Base-by-base conservation (phyloP, 2,888 invertebrate species). In the Apotomis turbidana region DNA sequence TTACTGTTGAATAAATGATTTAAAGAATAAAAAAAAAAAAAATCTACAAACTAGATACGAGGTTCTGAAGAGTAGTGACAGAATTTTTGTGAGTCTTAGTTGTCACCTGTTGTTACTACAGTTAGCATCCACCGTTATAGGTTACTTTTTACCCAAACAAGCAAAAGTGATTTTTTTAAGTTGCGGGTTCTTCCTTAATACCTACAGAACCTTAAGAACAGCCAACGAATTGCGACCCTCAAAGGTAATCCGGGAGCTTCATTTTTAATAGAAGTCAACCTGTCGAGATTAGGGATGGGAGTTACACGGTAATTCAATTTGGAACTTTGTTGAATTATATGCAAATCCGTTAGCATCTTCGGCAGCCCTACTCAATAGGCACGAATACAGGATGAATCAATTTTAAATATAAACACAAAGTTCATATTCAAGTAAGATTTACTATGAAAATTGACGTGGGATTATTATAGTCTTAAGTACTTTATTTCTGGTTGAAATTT, bases 281-380 rank as follows among this genome's bases (percentile, higher is more conserved):
- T 60, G 60, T 36, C 44, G n/a, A 44, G 60, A 60, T 66, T 27
- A 66, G n/a, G 70, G 66, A 15, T 54, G 69, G 44, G 52, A 52
- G 70, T 52, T 59, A 66, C 64, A 70, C 46, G 59, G n/a, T 66
- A 60, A 66, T 70, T 70, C 70, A 66, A 70, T 70, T 66, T 60
- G 54, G 59, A 66, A 71, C 44, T 71, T 71, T 71, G 64, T 66
- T 55, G 46, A 59, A 71, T 71, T 38, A 64, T 54, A 66, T 70
- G 64, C 36, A 59, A 66, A 70, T 60, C 70, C 59, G 9, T 49
- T 36, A 15, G 41, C 57, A 64, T 44, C 54, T 64, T 70, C 64
- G 46, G 2, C 38, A 60, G 38, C 64, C 57, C 52, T 51, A 58
- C 57, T 13, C 49, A 13, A 41, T 5, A 12, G 6, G 36, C n/a